Evolutionary conservation across 1,140 invertebrate species (phyloP).

Genomic region (Centruroides sculpturatus): DNA sequence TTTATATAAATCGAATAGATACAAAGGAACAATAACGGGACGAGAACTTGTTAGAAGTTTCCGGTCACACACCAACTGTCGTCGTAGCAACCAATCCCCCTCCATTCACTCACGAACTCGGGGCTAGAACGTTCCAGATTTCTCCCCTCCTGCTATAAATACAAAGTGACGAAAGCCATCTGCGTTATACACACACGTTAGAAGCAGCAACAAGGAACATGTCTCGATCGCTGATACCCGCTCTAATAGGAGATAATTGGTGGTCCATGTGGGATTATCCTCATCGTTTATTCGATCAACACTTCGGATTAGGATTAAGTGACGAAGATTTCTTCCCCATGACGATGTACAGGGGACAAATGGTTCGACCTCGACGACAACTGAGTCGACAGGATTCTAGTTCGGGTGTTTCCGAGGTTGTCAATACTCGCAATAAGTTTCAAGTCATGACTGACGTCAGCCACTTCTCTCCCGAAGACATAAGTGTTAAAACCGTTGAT

Average conservation of each 20-base stretch:
- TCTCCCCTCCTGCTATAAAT: too few relatives aligned
- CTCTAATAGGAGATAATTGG: conserved; percentile 1
- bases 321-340: conserved; percentile 16
- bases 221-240: background rate
- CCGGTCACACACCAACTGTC: too few relatives aligned
- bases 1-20: too few relatives aligned
- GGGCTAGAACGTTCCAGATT: too few relatives aligned
- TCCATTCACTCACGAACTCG: too few relatives aligned
- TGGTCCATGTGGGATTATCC: conserved; percentile 8
- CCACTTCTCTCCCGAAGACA: conserved; percentile 15
- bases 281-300: conserved; percentile 17
- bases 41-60: too few relatives aligned
- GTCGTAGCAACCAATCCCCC: too few relatives aligned
- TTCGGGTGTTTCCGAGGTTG: conserved; percentile 8
- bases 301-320: conserved; percentile 17
- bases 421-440: conserved; percentile 20
- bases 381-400: background rate
- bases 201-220: too few relatives aligned
- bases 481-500: too few relatives aligned
- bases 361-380: conserved; percentile 7
- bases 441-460: conserved; percentile 23
- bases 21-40: too few relatives aligned
- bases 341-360: conserved; percentile 8
- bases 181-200: too few relatives aligned
- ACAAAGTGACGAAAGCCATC: too few relatives aligned